Base-by-base conservation (phyloP, 92 coral and sea anemone genomes). In the Epizoanthus ramosus region DNA sequence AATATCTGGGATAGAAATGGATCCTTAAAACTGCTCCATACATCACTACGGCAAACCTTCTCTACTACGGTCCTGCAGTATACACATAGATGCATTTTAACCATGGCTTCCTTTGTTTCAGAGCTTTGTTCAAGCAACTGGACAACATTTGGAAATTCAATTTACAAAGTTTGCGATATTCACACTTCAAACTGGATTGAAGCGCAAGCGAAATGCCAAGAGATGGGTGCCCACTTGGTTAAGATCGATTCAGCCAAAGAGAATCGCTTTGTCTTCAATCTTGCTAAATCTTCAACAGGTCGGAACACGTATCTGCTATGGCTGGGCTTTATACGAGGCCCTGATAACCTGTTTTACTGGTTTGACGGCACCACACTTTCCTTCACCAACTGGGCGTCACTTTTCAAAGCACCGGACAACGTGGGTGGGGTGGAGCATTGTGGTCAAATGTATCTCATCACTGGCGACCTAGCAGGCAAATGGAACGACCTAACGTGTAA, bases 271-370 rank as follows among this genome's bases (percentile, higher is more conserved):
- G 17, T n/a, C 0, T 57, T 57, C 61, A 57, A 14, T 2, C 61
- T 57, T 12, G 61, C 61, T 14, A 57, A 57, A 56, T 56, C 39
- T 57, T 57, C 4, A n/a, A 57, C 3, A 57, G 61, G 16, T 57
- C 19, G 43, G 43, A 37, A 5, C 1, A 37, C 43, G 43, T 14
- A 57, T n/a, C 17, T 0, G 6, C 3, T 57, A 4, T 57, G 61
- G 61, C 16, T 57, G 16, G 61, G 61, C 19, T 57, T 57, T 14
- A 57, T n/a, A 57, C 4, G 61, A n/a, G 16, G 61, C 17, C 8
- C 61, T 14, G 61, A 57, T n/a, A 57, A 57, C 61, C 19, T 57
- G 61, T 57, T 57, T 57, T 57, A 57, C 61, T 57, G 61, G 61
- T 57, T 57, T 57, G 61, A 57, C 17, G 61, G 61, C 61, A 57